Evolutionary conservation across 2,113 vertebrate genomes (phyloP).

Genomic region (Leptodactylus fuscus): DNA sequence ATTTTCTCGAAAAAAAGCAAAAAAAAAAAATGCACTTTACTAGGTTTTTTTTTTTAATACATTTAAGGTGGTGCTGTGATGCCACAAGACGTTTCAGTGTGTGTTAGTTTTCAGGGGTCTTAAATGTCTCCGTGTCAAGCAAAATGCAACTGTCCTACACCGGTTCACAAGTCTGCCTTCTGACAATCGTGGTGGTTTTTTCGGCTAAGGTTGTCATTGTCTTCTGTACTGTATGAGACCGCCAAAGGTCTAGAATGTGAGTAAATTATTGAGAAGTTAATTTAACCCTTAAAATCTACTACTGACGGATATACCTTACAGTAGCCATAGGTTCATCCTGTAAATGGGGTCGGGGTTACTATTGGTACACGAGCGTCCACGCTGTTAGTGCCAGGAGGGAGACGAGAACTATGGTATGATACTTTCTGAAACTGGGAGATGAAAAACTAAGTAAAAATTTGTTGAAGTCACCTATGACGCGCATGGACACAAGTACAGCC

Average conservation of each 20-base stretch:
- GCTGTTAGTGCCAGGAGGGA: background rate
- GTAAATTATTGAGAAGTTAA: background rate
- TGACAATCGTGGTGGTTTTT: background rate
- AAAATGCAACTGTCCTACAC: background rate
- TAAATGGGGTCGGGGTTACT: background rate
- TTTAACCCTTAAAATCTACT: background rate
- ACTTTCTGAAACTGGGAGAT: background rate
- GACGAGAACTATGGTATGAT: background rate
- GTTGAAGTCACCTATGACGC: background rate
- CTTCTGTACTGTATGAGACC: background rate
- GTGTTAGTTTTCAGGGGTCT: background rate
- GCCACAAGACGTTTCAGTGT: background rate
- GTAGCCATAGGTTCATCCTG: background rate
- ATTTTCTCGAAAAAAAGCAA: background rate
- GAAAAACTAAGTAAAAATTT: background rate
- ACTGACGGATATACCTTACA: background rate
- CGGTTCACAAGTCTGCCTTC: background rate
- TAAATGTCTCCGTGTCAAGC: background rate
- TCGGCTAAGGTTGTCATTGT: background rate
- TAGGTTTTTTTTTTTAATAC: background rate
- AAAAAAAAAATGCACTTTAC: conserved; percentile 55
- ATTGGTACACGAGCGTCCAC: background rate
- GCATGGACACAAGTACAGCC: background rate
- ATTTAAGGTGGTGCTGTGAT: background rate
- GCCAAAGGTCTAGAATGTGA: background rate